Evolutionary conservation across 2,113 vertebrate species (phyloP).

Genomic region (Enhydra lutris): DNA sequence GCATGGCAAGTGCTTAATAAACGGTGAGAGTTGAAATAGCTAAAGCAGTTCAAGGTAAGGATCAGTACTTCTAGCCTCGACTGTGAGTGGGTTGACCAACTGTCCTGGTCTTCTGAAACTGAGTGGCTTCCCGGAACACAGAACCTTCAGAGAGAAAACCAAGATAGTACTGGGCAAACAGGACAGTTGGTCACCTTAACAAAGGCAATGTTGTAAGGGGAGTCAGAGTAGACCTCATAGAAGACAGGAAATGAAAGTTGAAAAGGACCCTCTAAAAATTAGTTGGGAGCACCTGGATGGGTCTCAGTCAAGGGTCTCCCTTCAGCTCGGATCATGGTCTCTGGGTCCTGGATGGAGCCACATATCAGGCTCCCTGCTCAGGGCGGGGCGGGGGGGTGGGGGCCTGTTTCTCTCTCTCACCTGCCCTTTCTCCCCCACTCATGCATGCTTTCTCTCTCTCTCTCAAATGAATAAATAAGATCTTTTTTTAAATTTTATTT

Average conservation of each 20-base stretch:
- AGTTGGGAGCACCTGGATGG: no score
- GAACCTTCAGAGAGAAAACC: background rate
- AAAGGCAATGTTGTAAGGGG: background rate
- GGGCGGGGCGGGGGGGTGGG: no score
- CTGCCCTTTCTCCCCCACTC: no score
- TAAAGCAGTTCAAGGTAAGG: background rate
- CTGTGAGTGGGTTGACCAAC: fast-evolving
- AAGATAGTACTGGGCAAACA: background rate
- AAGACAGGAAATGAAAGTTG: background rate
- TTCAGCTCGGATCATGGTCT: no score
- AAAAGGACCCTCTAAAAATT: background rate
- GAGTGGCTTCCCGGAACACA: background rate
- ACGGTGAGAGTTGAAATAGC: background rate
- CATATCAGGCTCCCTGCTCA: no score
- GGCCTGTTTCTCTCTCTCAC: no score
- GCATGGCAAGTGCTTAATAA: background rate
- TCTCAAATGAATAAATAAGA: no score
- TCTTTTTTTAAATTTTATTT: no score
- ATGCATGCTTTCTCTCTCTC: no score
- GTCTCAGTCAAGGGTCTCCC: no score
- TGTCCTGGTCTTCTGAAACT: background rate
- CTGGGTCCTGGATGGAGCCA: no score
- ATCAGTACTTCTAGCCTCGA: background rate
- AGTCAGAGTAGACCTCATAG: background rate
- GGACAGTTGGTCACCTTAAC: background rate